A percentile compares a stretch with the other conserved stretches of the same genome.
Conservation (phyloP, 2,797 vertebrate genomes). For the Chanos chanos region DNA sequence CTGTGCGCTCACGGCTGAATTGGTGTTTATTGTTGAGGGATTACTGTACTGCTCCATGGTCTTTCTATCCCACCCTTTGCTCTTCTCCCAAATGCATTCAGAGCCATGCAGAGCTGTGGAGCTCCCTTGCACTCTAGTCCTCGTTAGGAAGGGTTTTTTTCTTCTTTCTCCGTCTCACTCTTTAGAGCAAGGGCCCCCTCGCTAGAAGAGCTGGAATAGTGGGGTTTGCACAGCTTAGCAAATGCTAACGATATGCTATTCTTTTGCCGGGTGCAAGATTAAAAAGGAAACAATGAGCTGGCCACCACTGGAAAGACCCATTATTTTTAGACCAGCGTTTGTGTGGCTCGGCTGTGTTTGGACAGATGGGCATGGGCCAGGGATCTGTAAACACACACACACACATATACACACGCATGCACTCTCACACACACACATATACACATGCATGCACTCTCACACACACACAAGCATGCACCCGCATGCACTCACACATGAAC, state of each 20-base stretch:
- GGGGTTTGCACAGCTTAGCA: constrained; percentile 40
- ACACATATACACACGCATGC: constrained; percentile 18
- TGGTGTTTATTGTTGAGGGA: constrained; percentile 58
- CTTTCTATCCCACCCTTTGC: constrained; percentile 12
- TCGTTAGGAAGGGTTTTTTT: constrained; percentile 20
- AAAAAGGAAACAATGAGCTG: constrained; percentile 43
- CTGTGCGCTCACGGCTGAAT: constrained; percentile 46
- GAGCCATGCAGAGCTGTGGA: constrained; percentile 23
- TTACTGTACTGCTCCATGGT: constrained; percentile 45
- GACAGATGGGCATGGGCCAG: constrained; percentile 47
- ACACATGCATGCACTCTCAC: too few relatives aligned
- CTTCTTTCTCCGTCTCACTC: too few relatives aligned
- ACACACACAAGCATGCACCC: background rate
- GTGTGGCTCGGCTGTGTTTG: constrained; percentile 47
- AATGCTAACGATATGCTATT: constrained; percentile 34
- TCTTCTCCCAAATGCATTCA: constrained; percentile 39
- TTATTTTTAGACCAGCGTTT: constrained; percentile 38
- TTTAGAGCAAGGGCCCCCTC: constrained; percentile 13
- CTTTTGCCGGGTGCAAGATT: constrained; percentile 31
- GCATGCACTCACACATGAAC: too few relatives aligned
- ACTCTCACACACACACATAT: constrained; percentile 1
- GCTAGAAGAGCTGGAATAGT: constrained; percentile 15
- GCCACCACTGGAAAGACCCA: constrained; percentile 35
- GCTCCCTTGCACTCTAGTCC: constrained; percentile 21
- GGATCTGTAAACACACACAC: constrained; percentile 35